A percentile compares a stretch with the other conserved stretches of the same genome.
phyloP scores from a whole-genome alignment of 2,888 invertebrate species.

The Drosophila incognita region DNA sequence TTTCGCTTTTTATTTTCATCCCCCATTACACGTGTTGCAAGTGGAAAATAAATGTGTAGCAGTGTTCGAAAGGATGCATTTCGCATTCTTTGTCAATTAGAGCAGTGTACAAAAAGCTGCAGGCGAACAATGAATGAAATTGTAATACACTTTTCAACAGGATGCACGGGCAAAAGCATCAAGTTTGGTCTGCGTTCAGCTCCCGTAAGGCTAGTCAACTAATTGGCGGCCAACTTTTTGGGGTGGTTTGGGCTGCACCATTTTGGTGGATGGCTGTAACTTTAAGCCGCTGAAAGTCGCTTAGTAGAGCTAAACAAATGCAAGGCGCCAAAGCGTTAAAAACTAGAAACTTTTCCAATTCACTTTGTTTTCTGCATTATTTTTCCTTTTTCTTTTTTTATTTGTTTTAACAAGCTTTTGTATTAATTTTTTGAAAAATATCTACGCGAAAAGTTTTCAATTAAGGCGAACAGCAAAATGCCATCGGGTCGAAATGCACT shows the following conservation, averaged over 20 bases:
- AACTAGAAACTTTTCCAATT: conserved; percentile 76
- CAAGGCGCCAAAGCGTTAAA: conserved; percentile 74
- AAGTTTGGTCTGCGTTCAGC: conserved; percentile 13
- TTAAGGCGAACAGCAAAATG: conserved; percentile 74
- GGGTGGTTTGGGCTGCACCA: conserved; percentile 1
- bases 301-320: conserved; percentile 68
- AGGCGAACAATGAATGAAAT: conserved; percentile 29
- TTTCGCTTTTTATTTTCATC: too few species aligned
- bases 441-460: conserved; percentile 73
- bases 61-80: conserved; percentile 29
- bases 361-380: conserved; percentile 50
- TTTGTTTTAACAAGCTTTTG: conserved; percentile 23
- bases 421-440: conserved; percentile 60
- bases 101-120: conserved; percentile 29
- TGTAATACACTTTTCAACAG: conserved; percentile 41
- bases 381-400: conserved; percentile 4
- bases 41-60: background rate
- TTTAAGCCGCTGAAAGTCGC: conserved; percentile 58
- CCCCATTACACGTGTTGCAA: conserved; percentile 4
- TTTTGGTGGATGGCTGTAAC: conserved; percentile 34
- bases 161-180: conserved; percentile 18
- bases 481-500: conserved; percentile 54
- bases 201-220: conserved; percentile 40
- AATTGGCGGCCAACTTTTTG: conserved; percentile 66
- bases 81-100: conserved; percentile 53